Percentiles rank a stretch among this genome's conserved stretches.
Evolutionary conservation across 2,113 vertebrate species (phyloP).

Genomic region (Barbus barbus): DNA sequence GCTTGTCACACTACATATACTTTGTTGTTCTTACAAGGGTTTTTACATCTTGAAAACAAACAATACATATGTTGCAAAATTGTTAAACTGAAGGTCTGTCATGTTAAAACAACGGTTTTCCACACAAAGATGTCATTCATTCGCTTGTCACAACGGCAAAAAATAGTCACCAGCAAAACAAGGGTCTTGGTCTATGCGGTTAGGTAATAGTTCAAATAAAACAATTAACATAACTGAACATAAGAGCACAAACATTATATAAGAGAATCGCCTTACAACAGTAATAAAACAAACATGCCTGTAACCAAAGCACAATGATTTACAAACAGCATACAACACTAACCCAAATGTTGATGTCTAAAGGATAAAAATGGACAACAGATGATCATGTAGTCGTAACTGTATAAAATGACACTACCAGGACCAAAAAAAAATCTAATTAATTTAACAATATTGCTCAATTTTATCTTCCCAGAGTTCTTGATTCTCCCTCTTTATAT

Average conservation of each 20-base stretch:
- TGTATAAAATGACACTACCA: background rate
- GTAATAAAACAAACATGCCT: conserved; percentile 13
- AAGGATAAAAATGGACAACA: background rate
- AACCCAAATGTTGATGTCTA: background rate
- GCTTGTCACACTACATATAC: conserved; percentile 6
- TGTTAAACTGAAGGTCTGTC: background rate
- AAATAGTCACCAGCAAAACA: background rate
- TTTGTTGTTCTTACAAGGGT: conserved; percentile 15
- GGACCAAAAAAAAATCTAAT: background rate
- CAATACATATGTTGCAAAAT: background rate
- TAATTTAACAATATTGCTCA: background rate
- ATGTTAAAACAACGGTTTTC: background rate
- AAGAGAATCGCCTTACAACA: background rate
- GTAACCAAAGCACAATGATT: conserved; percentile 4
- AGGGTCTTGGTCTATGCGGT: background rate
- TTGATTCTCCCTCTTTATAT: background rate
- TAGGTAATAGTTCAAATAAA: background rate
- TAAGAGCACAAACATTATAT: background rate
- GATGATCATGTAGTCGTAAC: conserved; percentile 3
- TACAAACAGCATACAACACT: conserved; percentile 1
- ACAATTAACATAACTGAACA: background rate
- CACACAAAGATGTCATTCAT: background rate
- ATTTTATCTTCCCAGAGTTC: background rate
- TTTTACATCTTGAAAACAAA: background rate
- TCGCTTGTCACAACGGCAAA: background rate